phyloP scores from a whole-genome alignment of 2,888 invertebrate genomes.

The Meliscaeva auricollis region DNA sequence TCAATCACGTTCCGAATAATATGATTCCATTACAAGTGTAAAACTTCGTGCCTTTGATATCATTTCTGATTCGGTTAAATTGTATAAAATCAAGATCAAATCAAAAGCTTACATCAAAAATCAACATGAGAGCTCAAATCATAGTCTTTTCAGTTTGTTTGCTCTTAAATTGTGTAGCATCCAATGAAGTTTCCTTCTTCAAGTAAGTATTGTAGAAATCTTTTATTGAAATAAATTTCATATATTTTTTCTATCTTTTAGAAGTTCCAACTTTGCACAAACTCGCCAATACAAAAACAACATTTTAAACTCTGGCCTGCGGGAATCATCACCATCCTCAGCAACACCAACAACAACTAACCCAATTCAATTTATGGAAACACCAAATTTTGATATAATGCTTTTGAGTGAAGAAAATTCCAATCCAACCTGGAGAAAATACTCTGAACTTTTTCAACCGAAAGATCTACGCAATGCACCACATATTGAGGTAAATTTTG shows the following conservation, averaged over 20 bases:
- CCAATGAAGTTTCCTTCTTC: conserved; percentile 29
- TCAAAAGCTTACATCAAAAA: background rate
- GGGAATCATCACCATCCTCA: background rate
- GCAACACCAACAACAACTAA: too few relatives aligned
- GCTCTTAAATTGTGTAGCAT: conserved; percentile 19
- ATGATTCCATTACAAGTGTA: background rate
- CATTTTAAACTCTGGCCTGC: background rate
- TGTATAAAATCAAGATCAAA: conserved; percentile 22
- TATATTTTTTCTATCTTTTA: background rate
- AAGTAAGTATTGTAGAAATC: conserved; percentile 16
- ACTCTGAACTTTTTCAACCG: conserved; percentile 57
- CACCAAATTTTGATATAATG: conserved; percentile 66
- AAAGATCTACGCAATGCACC: conserved; percentile 41
- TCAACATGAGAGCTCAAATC: conserved; percentile 38
- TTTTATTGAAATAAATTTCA: background rate
- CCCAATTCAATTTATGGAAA: conserved; percentile 64
- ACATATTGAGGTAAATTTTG: conserved; percentile 70
- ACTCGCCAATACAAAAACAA: conserved; percentile 5
- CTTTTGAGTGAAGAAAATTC: conserved; percentile 55
- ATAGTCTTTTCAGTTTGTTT: conserved; percentile 3
- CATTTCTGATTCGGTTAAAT: background rate
- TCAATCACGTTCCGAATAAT: conserved; percentile 24
- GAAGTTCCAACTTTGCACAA: conserved; percentile 14
- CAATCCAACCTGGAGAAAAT: conserved; percentile 62
- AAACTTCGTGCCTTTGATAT: background rate